phyloP scores from a whole-genome alignment of 2,113 vertebrate genomes.

The Pachyramphus minor region DNA sequence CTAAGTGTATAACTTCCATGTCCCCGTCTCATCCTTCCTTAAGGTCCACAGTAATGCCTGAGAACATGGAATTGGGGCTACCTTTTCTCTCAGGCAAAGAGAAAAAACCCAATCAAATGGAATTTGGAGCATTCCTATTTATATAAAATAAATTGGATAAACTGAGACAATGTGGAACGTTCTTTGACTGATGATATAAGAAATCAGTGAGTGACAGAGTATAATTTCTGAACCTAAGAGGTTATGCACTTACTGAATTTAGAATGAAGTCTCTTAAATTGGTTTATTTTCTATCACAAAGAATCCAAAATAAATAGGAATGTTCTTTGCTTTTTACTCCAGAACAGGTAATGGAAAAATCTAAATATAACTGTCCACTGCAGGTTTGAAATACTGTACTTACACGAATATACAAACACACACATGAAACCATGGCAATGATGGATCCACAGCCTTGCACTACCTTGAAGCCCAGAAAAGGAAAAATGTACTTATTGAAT shows the following conservation, averaged over 20 bases:
- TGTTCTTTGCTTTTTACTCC: constrained; percentile 3
- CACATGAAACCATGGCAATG: constrained; percentile 41
- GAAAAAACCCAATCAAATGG: not conserved
- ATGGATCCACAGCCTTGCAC: not conserved
- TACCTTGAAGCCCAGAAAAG: constrained; percentile 43
- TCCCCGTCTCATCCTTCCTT: accelerated
- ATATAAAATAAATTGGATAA: not conserved
- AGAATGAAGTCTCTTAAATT: not conserved
- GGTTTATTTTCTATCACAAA: not conserved
- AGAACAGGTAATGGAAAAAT: constrained; percentile 21
- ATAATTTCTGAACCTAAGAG: not conserved
- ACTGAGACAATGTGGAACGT: not conserved
- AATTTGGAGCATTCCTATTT: not conserved
- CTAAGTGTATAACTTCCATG: not conserved
- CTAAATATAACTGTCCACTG: constrained; percentile 9
- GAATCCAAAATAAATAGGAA: not conserved
- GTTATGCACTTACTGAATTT: not conserved
- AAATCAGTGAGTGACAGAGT: not conserved
- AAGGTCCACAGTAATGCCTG: not conserved
- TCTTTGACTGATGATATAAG: not conserved
- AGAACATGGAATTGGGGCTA: not conserved
- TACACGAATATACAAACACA: constrained; percentile 5
- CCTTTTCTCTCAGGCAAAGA: not conserved
- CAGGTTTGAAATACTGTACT: constrained; percentile 15
- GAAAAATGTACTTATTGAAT: constrained; percentile 23